Evolutionary conservation across 2,888 invertebrate genomes (phyloP), one percentile per base, ranked within the genome.

Genomic region (Rhynchonema sp.): DNA sequence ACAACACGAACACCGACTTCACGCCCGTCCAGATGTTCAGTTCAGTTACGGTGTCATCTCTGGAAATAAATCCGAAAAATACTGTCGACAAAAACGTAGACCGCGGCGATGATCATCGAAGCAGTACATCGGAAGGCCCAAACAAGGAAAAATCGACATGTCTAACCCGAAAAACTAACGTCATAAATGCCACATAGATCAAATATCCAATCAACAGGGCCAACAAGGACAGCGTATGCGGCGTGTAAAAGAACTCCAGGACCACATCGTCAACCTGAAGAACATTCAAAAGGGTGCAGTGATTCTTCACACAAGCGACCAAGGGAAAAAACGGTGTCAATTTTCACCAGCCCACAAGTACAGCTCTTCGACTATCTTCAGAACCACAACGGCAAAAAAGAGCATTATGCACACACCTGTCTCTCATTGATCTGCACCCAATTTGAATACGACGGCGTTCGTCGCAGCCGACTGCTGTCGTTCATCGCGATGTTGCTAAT

Each of bases 261-360:
- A 92, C 92, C 71, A 98, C 96, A 78, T 96, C 94, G 75, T 94
- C 94, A 49, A n/a, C n/a, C n/a, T n/a, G n/a, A n/a, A n/a, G n/a
- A n/a, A n/a, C n/a, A n/a, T n/a, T n/a, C n/a, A n/a, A n/a, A n/a
- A n/a, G n/a, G n/a, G n/a, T n/a, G n/a, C n/a, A n/a, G n/a, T n/a
- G n/a, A n/a, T n/a, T n/a, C n/a, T n/a, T n/a, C n/a, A n/a, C n/a
- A n/a, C n/a, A n/a, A n/a, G n/a, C n/a, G n/a, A n/a, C n/a, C n/a
- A n/a, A n/a, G n/a, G n/a, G n/a, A n/a, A n/a, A n/a, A n/a, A n/a
- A n/a, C n/a, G n/a, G n/a, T n/a, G n/a, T n/a, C n/a, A n/a, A n/a
- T n/a, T n/a, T n/a, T n/a, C n/a, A n/a, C n/a, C n/a, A n/a, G n/a
- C n/a, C n/a, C n/a, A n/a, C n/a, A n/a, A n/a, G n/a, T n/a, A n/a